These are phyloP conservation scores for Diadegma fenestrale DNA, from an alignment of 2,888 invertebrate species.

Conservation along the genomic window DNA sequence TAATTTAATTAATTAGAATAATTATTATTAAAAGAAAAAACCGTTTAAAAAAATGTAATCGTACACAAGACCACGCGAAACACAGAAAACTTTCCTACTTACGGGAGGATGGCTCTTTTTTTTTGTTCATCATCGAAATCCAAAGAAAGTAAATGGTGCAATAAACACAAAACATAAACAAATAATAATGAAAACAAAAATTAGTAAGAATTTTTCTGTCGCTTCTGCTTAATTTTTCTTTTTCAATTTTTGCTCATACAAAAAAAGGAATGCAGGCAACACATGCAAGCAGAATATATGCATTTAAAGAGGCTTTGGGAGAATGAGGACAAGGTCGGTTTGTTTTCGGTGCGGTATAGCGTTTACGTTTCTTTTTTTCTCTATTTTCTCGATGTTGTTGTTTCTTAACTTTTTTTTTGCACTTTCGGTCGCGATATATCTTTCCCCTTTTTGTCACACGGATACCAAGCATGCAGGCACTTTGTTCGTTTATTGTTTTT, in stretches of 20 bases:
- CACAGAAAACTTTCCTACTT: slow-evolving; percentile 86
- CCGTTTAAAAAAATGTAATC: slow-evolving; percentile 10
- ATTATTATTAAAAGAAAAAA: neutral
- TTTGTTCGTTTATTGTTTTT: slow-evolving; percentile 20
- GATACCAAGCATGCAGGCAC: slow-evolving; percentile 56
- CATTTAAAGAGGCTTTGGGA: slow-evolving; percentile 81
- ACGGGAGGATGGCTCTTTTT: slow-evolving; percentile 90
- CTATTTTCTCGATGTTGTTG: slow-evolving; percentile 42
- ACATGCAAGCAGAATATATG: slow-evolving; percentile 84
- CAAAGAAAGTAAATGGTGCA: slow-evolving; percentile 88
- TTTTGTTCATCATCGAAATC: slow-evolving; percentile 84
- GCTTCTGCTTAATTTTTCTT: slow-evolving; percentile 47
- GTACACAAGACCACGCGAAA: slow-evolving; percentile 44
- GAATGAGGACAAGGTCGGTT: slow-evolving; percentile 61
- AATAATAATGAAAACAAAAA: slow-evolving; percentile 87
- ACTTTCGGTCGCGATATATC: slow-evolving; percentile 23
- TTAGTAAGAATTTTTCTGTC: slow-evolving; percentile 77
- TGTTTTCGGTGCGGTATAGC: slow-evolving; percentile 58
- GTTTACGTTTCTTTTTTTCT: slow-evolving; percentile 62
- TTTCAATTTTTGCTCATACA: slow-evolving; percentile 74
- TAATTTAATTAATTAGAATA: neutral
- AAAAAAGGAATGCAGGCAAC: slow-evolving; percentile 84
- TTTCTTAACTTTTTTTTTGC: slow-evolving; percentile 28
- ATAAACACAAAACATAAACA: slow-evolving; percentile 87
- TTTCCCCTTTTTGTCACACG: slow-evolving; percentile 21